Base-by-base conservation (phyloP, 2,113 vertebrate genomes). In the Corapipo altera region DNA sequence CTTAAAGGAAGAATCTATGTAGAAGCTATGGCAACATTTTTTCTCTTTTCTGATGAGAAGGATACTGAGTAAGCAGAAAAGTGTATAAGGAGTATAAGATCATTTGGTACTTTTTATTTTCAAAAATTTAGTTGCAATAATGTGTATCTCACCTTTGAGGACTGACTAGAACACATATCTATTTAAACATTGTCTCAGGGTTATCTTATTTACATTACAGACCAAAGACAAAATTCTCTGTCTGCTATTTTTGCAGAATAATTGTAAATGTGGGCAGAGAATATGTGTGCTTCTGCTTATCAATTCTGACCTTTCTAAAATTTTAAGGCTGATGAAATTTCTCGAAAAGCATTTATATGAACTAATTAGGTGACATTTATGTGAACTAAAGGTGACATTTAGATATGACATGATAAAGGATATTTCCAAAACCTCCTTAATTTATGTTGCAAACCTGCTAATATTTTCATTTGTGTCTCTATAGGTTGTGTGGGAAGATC, bases 301-400 rank as follows among this genome's bases (percentile, higher is more conserved):
- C 89, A 78, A 15, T 95, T 94, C 28, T 96, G 95, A 96, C 95
- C 95, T 97, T 97, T 97, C 80, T 85, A 73, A 78, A 93, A 90
- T 91, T 88, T 95, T 94, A 91, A 94, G 55, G 44, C 75, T 76
- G 65, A 55, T 72, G 66, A 87, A 93, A 90, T 96, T 96, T 95
- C 86, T 79, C 46, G 92, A 92, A 83, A 95, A 96, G 54, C 64
- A 73, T 85, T 96, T 91, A 66, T 74, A 71, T 71, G 52, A 92
- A 54, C 79, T 97, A 86, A 93, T 96, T 95, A 91, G 54, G 14
- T 71, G 94, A 39, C 90, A 82, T 97, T 97, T 97, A 28, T 78
- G 7, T 78, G 91, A 89, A 85, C 55, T 93, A 88, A 95, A 77
- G 27, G 28, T 89, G 74, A 55, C 91, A 80, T 96, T 97, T 94